These are phyloP conservation scores for Bufotes viridis DNA, from an alignment of 2,797 vertebrate species.

Conservation along the genomic window DNA sequence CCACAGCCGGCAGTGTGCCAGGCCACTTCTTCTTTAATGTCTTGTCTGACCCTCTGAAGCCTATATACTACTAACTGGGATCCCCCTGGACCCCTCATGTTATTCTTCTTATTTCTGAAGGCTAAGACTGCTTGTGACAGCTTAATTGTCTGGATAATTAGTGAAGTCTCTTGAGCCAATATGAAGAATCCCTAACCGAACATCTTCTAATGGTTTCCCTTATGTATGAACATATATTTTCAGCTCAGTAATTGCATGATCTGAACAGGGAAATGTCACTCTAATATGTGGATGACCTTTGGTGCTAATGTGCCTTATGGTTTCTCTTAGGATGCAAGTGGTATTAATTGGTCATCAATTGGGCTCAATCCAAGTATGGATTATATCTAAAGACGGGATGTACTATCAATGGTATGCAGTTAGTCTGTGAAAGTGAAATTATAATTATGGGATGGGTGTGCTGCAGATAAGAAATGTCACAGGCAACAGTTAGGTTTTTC, in stretches of 20 bases:
- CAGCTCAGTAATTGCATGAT: not conserved
- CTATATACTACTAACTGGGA: not conserved
- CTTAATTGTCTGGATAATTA: not conserved
- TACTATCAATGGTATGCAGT: too few species aligned
- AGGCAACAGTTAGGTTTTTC: too few species aligned
- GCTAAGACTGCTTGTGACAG: not conserved
- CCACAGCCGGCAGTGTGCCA: too few species aligned
- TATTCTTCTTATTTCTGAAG: not conserved
- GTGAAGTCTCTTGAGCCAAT: not conserved
- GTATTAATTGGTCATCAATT: too few species aligned
- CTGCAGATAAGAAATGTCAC: too few species aligned
- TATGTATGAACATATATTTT: not conserved
- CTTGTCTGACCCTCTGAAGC: not conserved
- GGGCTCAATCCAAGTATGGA: too few species aligned
- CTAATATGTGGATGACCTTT: too few species aligned
- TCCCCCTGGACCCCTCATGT: not conserved
- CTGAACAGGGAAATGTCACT: not conserved
- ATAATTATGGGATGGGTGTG: too few species aligned
- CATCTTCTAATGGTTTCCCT: not conserved
- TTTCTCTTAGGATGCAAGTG: too few species aligned
- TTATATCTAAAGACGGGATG: too few species aligned
- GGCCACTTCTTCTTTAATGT: not conserved
- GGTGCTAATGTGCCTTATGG: too few species aligned
- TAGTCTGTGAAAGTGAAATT: too few species aligned
- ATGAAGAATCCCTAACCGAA: not conserved